Base-by-base conservation (phyloP, 2,113 vertebrate genomes). In the human region DNA sequence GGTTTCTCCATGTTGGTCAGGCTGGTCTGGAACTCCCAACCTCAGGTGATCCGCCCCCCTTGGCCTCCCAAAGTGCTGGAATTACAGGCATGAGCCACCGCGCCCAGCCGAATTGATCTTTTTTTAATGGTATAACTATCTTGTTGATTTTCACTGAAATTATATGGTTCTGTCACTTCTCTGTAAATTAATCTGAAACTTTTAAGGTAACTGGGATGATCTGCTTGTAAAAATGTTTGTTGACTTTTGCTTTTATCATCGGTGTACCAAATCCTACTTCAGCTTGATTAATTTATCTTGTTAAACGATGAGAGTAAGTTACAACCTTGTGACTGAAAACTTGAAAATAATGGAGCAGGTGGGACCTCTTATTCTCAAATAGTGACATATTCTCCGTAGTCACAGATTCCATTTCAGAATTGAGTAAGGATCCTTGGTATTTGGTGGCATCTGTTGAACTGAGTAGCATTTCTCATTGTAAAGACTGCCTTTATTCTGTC, bases 101-200 rank as follows among this genome's bases (percentile, higher is more conserved):
- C 2, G 52, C 52, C 52, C 18, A 6, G 52, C 61, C 5, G 12
- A 64, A 55, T 20, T 84, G 38, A 73, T 61, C 27, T 90, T 57
- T 76, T 50, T 79, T 23, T 14, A 86, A 32, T 86, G 27, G 16
- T 72, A 23, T 92, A 88, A 50, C 6, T 80, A 8, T 40, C 76
- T 45, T 59, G 8, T 55, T 95, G 57, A 61, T 94, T 97, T 90
- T 95, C 52, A 81, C 70, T 79, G 66, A 76, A 88, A 92, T 96
- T 52, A 43, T 85, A 70, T 48, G 72, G 12, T 91, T 89, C 22
- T 85, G 86, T 97, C n/a, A 55, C 75, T 91, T 1, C 57, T 64
- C 38, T 91, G 52, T 94, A 94, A 91, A 84, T 88, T 95, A 94
- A 85, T 43, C 59, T 86, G 59, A 85, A 96, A 59, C 14, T 76